Percentiles rank a stretch among this genome's conserved stretches.
phyloP scores from a whole-genome alignment of 2,113 vertebrate species.

The Nyctereutes procyonoides region DNA sequence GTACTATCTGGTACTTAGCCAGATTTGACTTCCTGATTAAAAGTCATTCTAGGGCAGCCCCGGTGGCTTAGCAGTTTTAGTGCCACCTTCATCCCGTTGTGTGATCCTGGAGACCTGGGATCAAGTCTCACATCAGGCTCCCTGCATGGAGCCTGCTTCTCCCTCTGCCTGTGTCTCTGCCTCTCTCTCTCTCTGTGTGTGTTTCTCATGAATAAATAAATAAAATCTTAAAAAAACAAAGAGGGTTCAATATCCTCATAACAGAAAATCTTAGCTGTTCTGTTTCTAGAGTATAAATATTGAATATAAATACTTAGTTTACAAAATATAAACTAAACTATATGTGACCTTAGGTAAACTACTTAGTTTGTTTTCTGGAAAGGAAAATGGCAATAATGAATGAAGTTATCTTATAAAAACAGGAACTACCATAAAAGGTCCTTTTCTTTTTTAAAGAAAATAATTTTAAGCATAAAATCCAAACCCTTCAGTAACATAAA shows the following conservation, averaged over 20 bases:
- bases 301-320: not conserved
- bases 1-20: not conserved
- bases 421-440: not conserved
- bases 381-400: constrained; percentile 7
- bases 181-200: not conserved
- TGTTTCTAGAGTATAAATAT: not conserved
- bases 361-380: not conserved
- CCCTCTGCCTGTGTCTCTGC: too few species aligned
- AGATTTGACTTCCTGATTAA: not conserved
- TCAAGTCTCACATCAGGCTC: not conserved
- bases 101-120: not conserved
- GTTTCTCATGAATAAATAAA: not conserved
- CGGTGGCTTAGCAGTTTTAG: not conserved
- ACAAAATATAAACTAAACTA: not conserved
- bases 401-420: constrained; percentile 1
- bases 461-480: not conserved
- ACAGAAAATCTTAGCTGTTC: not conserved
- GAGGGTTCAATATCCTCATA: not conserved
- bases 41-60: not conserved
- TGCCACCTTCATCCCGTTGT: not conserved
- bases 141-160: not conserved
- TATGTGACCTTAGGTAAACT: not conserved
- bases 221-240: not conserved
- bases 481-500: not conserved
- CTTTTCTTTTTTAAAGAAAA: not conserved